Percentiles rank a stretch among this genome's conserved stretches.
Conservation (phyloP, 2,888 invertebrate genomes). For the Idaea aversata region DNA sequence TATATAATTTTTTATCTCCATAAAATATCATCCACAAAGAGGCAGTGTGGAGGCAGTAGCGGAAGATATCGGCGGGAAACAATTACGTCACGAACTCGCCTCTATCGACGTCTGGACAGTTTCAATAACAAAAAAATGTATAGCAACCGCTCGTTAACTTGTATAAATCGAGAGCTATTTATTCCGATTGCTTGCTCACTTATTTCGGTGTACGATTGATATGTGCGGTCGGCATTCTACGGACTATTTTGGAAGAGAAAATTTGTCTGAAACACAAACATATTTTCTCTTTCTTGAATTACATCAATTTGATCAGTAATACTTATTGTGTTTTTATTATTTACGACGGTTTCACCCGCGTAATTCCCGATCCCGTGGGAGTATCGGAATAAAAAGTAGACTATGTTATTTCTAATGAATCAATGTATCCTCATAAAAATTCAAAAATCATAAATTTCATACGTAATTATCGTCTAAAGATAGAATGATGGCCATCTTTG, state of each 20-base stretch:
- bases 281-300: background rate
- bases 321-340: background rate
- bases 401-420: too few species aligned
- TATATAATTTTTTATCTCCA: background rate
- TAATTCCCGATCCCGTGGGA: too few species aligned
- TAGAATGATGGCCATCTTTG: background rate
- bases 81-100: constrained; percentile 18
- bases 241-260: background rate
- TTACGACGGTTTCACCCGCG: too few species aligned
- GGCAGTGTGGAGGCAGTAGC: constrained; percentile 2
- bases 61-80: constrained; percentile 17
- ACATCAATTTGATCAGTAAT: background rate
- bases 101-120: constrained; percentile 18
- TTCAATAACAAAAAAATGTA: constrained; percentile 31
- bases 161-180: constrained; percentile 5
- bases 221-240: background rate
- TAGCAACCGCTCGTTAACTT: constrained; percentile 19
- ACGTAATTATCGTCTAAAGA: too few species aligned
- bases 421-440: too few species aligned
- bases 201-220: background rate
- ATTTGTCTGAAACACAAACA: background rate
- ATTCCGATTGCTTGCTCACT: background rate
- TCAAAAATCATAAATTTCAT: too few species aligned
- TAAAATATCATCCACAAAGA: background rate
- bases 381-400: too few species aligned